Percentiles rank a stretch among this genome's conserved stretches.
These are phyloP conservation scores for Strigamia maritima DNA, from an alignment of 2,888 invertebrate genomes.

Conservation along the genomic window DNA sequence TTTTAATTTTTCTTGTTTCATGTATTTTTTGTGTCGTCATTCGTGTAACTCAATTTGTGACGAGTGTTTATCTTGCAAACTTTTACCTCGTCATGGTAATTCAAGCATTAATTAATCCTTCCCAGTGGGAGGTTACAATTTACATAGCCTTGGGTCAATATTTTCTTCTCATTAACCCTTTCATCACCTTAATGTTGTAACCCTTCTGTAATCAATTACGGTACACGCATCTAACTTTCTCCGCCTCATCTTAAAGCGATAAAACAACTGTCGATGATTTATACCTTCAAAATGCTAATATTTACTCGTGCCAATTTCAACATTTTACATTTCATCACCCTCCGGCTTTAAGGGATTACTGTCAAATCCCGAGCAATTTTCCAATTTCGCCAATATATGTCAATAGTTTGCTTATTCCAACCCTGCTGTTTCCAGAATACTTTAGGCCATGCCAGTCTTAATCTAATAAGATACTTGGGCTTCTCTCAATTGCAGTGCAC, in stretches of 20 bases:
- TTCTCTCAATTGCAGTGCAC: too few relatives aligned
- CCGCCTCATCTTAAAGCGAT: not conserved
- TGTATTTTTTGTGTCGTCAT: not conserved
- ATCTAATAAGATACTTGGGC: too few relatives aligned
- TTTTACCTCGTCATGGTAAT: conserved; percentile 26
- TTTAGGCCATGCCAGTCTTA: too few relatives aligned
- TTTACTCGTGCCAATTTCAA: not conserved
- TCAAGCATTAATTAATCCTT: conserved; percentile 24
- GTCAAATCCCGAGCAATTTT: not conserved
- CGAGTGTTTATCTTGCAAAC: conserved; percentile 27
- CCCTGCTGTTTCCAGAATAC: too few relatives aligned
- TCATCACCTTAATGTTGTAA: conserved; percentile 24
- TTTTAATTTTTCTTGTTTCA: too few relatives aligned
- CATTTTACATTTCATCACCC: not conserved
- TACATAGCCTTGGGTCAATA: conserved; percentile 29
- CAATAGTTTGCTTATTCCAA: not conserved
- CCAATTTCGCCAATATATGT: not conserved
- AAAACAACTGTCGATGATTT: conserved; percentile 1
- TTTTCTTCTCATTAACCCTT: conserved; percentile 27
- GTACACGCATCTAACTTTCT: not conserved
- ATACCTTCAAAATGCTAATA: not conserved
- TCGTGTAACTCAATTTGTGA: conserved; percentile 15
- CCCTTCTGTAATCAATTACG: conserved; percentile 24
- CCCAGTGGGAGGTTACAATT: conserved; percentile 24
- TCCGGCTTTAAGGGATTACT: not conserved